Evolutionary conservation across 2,797 vertebrate species (phyloP).

Genomic region (Enteromius afrohamiltoni): DNA sequence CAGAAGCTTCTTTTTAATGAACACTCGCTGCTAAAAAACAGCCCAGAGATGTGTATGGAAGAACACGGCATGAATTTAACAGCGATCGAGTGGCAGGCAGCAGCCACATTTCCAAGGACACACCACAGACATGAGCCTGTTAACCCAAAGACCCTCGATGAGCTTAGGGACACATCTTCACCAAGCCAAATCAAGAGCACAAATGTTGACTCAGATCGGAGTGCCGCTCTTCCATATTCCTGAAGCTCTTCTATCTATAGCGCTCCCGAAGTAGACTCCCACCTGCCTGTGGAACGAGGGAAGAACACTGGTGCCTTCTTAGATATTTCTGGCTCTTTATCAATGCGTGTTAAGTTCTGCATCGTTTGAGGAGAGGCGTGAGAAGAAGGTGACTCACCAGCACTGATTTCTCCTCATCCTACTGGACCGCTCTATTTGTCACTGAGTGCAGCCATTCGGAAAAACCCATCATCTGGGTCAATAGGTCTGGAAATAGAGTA

Average conservation of each 20-base stretch:
- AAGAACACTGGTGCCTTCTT: conserved; percentile 13
- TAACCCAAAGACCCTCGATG: conserved; percentile 30
- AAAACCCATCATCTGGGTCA: conserved; percentile 86
- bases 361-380: conserved; percentile 59
- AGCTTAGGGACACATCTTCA: background rate
- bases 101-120: background rate
- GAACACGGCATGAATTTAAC: conserved; percentile 17
- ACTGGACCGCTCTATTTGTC: conserved; percentile 80
- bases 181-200: conserved; percentile 26
- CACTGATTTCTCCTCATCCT: conserved; percentile 66
- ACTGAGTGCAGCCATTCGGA: conserved; percentile 78
- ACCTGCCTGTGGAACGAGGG: background rate
- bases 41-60: conserved; percentile 14
- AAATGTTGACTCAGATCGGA: conserved; percentile 53
- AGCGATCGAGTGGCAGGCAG: conserved; percentile 44
- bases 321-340: conserved; percentile 26
- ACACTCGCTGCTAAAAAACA: background rate
- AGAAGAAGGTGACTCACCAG: conserved; percentile 74
- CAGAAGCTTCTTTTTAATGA: conserved; percentile 35
- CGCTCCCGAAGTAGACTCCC: conserved; percentile 30
- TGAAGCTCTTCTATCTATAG: conserved; percentile 42
- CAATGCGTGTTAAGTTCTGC: conserved; percentile 19
- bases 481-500: conserved; percentile 84
- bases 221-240: background rate
- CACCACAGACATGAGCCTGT: conserved; percentile 42